These are phyloP conservation scores for human DNA, from an alignment of 2,113 vertebrate genomes.

Conservation along the genomic window GRCh38 chr18:14893001-14893500, in stretches of 20 bases:
- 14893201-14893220: background rate
- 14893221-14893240: background rate
- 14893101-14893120: background rate
- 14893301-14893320: background rate
- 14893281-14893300: background rate
- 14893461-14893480: no score
- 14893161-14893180: background rate
- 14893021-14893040: background rate
- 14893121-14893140: background rate
- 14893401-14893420: no score
- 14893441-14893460: no score
- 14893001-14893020: background rate
- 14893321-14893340: background rate
- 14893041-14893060: background rate
- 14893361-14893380: no score
- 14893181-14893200: background rate
- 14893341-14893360: no score
- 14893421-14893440: no score
- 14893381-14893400: no score
- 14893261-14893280: background rate
- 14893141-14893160: background rate
- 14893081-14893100: background rate
- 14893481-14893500: no score
- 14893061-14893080: background rate
- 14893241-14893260: background rate